Base-by-base conservation (phyloP, 2,113 vertebrate genomes). In the Aspidoscelis tigris region DNA sequence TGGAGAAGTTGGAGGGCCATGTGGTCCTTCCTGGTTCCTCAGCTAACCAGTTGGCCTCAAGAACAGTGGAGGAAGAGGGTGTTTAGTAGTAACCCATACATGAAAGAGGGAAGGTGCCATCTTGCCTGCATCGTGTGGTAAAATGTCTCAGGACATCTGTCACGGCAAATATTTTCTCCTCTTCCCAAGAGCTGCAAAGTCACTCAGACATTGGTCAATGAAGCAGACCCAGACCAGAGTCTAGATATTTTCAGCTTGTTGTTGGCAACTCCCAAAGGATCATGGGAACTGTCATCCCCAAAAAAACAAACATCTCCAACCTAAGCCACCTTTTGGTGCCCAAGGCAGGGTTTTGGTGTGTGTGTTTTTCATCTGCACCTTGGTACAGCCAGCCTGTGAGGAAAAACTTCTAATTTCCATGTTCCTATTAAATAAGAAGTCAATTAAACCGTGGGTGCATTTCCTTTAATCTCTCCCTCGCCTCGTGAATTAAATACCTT, bases 401-500 rank as follows among this genome's bases (percentile, higher is more conserved):
- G 68, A n/a, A 39, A n/a, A 33, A 22, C 4, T 14, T 47, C 14
- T 2, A 44, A 55, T 44, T 20, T n/a, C 7, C 41, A 16, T 14
- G n/a, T 58, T 12, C 24, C 47, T 33, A 12, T 81, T 68, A n/a
- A 64, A 64, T 61, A 18, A 82, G 77, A 82, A 78, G 22, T 26
- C 24, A 18, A 65, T 78, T 69, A 41, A n/a, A 14, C 43, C 14
- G 26, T 43, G 14, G 44, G 44, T 16, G 16, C 33, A 85, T 66
- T 26, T 72, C 22, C 4, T 58, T 43, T 72, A 41, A 26, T 26
- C 22, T 70, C 22, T 2, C 22, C 41, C 33, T 39, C 24, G 5
- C 33, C 18, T 53, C 65, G 20, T 58, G 53, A 72, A 75, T 66
- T 79, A 33, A 78, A 69, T 79, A n/a, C 73, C 68, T 41, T 76